Percentiles rank a stretch among this genome's conserved stretches.
Evolutionary conservation across 2,797 vertebrate species (phyloP).

Genomic region (Crax fasciolata): DNA sequence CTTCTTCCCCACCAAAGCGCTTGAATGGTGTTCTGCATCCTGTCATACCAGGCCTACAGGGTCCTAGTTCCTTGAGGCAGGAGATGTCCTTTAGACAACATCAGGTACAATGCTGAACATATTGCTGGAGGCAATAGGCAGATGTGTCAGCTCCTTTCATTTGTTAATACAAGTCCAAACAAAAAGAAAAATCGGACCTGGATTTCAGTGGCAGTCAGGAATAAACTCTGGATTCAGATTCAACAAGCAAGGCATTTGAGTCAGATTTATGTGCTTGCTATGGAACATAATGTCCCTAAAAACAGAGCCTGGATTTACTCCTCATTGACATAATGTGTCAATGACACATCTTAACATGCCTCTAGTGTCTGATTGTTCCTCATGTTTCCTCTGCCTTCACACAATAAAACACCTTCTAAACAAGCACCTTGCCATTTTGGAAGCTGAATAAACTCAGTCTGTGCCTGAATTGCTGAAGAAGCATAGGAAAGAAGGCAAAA

Average conservation of each 20-base stretch:
- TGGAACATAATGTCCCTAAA: slow-evolving; percentile 33
- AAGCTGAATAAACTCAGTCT: slow-evolving; percentile 39
- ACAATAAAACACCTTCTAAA: slow-evolving; percentile 37
- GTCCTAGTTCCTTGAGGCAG: neutral
- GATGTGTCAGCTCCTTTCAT: slow-evolving; percentile 27
- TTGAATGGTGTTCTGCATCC: neutral
- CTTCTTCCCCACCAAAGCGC: neutral
- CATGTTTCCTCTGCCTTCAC: slow-evolving; percentile 12
- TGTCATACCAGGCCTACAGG: neutral
- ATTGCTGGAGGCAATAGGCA: neutral
- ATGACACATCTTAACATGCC: neutral
- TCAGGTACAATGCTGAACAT: neutral
- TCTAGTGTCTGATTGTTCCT: neutral
- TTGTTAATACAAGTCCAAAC: neutral
- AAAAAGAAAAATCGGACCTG: slow-evolving; percentile 41
- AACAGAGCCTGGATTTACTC: slow-evolving; percentile 39
- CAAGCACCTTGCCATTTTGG: neutral
- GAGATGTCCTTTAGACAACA: neutral
- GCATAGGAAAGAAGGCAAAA: slow-evolving; percentile 11
- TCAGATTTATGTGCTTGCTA: slow-evolving; percentile 28
- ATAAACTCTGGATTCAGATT: slow-evolving; percentile 11
- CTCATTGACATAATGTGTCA: slow-evolving; percentile 31
- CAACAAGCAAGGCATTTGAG: slow-evolving; percentile 14
- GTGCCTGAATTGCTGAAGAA: neutral
- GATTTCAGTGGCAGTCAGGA: neutral